Evolutionary conservation across 2,797 vertebrate genomes (phyloP).

Genomic region (Champsocephalus gunnari): DNA sequence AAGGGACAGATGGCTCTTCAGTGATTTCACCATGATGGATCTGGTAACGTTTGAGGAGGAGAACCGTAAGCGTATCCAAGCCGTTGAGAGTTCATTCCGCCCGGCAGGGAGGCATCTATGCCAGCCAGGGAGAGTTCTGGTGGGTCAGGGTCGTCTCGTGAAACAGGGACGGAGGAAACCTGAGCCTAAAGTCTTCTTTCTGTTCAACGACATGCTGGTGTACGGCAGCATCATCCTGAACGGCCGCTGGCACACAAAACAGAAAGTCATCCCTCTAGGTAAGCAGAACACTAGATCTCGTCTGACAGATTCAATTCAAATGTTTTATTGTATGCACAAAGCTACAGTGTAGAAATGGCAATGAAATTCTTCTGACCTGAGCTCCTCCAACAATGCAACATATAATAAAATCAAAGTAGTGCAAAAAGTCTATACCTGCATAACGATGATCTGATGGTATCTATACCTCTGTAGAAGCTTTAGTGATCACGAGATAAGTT

Average conservation of each 20-base stretch:
- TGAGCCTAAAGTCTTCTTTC: constrained; percentile 89
- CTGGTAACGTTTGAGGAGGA: constrained; percentile 77
- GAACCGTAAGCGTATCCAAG: constrained; percentile 88
- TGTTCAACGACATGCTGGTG: constrained; percentile 94
- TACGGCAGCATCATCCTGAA: constrained; percentile 90
- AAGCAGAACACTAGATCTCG: constrained; percentile 22
- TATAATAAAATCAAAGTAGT: no score
- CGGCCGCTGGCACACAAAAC: constrained; percentile 87
- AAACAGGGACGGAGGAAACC: constrained; percentile 90
- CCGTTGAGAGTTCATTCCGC: constrained; percentile 83
- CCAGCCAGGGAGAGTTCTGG: constrained; percentile 85
- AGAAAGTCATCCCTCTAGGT: constrained; percentile 88
- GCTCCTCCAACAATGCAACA: no score
- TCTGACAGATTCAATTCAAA: no score
- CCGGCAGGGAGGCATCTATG: constrained; percentile 49
- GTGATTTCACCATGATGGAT: constrained; percentile 72
- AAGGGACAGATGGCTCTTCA: neutral
- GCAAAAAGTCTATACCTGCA: no score
- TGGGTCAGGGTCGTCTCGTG: constrained; percentile 90
- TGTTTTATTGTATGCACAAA: no score
- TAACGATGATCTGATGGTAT: neutral
- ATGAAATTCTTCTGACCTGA: no score
- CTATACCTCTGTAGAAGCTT: neutral
- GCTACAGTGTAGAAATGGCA: no score
- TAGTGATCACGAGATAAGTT: neutral